Percentiles rank a stretch among this genome's conserved stretches.
phyloP scores from a whole-genome alignment of 1,140 invertebrate genomes.

The Neodiprion pinetum region DNA sequence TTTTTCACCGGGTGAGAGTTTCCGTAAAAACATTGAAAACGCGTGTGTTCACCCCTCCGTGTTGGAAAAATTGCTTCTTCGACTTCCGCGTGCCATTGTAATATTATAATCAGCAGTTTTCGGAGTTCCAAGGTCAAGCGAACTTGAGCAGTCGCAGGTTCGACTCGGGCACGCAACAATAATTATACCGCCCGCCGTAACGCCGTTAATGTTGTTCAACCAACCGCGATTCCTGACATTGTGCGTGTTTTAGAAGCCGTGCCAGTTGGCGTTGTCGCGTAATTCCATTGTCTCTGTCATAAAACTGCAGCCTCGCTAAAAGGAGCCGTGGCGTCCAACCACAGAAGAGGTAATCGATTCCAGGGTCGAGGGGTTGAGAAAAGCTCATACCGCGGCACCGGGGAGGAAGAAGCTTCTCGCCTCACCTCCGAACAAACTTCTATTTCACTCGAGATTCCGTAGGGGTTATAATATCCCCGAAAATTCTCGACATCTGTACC shows the following conservation, averaged over 20 bases:
- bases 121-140: not conserved
- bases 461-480: not conserved
- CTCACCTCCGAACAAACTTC: not conserved
- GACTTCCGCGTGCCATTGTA: no score
- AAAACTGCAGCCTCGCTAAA: not conserved
- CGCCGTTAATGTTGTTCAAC: not conserved
- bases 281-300: not conserved
- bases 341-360: not conserved
- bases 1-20: no score
- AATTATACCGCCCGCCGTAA: not conserved
- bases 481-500: not conserved
- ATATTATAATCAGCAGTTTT: not conserved
- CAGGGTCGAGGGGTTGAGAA: not conserved
- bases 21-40: no score
- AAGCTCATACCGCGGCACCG: not conserved
- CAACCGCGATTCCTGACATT: not conserved
- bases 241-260: not conserved
- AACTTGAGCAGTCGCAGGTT: not conserved
- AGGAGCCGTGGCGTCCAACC: not conserved
- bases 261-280: not conserved
- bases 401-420: not conserved
- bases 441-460: not conserved
- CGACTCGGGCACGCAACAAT: not conserved
- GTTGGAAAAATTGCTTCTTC: not conserved
- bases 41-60: not conserved